Evolutionary conservation across 2,113 vertebrate species (phyloP).

Genomic region (Centropristis striata): DNA sequence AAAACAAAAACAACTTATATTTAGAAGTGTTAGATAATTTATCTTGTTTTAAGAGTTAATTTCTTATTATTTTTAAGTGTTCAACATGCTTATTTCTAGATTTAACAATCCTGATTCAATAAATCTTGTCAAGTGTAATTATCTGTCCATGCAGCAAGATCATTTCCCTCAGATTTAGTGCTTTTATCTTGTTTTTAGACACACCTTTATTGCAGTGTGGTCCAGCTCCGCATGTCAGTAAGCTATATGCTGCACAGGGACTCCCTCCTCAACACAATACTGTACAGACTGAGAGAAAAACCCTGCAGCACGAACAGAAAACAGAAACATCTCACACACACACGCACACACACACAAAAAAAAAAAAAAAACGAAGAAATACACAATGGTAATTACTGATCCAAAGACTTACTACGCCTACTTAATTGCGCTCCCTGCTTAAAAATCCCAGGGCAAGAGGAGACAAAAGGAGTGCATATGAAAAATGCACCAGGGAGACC

Average conservation of each 20-base stretch:
- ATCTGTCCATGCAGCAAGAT: too few relatives aligned
- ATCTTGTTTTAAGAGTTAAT: too few relatives aligned
- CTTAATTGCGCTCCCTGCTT: conserved; percentile 72
- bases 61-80: too few relatives aligned
- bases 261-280: not conserved
- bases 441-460: conserved; percentile 60
- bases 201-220: too few relatives aligned
- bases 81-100: too few relatives aligned
- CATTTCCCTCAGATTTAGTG: too few relatives aligned
- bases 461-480: conserved; percentile 58
- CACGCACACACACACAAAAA: conserved; percentile 2
- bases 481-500: conserved; percentile 65
- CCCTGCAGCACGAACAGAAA: conserved; percentile 15
- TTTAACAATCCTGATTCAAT: too few relatives aligned
- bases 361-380: conserved; percentile 21
- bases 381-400: conserved; percentile 67
- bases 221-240: not conserved
- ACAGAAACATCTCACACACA: conserved; percentile 4
- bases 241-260: not conserved
- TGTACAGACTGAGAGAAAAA: conserved; percentile 9
- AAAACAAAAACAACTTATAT: too few relatives aligned
- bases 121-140: too few relatives aligned
- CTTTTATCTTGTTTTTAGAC: too few relatives aligned
- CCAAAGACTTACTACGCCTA: conserved; percentile 71
- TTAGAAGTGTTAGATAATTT: too few relatives aligned